Evolutionary conservation across 2,888 invertebrate species (phyloP).

Genomic region (Eupithecia subumbrata): DNA sequence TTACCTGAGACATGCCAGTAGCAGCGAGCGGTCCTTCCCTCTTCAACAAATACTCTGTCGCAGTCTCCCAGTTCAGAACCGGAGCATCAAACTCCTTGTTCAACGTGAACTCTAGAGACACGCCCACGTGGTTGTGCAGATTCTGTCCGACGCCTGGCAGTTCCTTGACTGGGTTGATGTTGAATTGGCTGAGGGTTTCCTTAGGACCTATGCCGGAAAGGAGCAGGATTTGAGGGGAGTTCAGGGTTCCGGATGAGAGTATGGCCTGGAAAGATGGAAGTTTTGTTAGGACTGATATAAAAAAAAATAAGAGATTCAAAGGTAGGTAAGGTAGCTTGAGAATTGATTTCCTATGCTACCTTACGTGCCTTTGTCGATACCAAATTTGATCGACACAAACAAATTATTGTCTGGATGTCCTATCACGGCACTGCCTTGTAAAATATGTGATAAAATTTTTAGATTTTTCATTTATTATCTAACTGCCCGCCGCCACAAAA

Average conservation of each 20-base stretch:
- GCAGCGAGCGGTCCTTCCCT: constrained; percentile 86
- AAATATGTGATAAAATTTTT: no score
- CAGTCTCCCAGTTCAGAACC: constrained; percentile 85
- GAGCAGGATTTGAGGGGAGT: constrained; percentile 87
- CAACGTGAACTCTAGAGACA: constrained; percentile 82
- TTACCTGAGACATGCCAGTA: constrained; percentile 87
- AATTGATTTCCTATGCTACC: no score
- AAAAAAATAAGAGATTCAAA: no score
- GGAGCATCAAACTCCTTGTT: constrained; percentile 78
- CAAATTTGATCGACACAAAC: no score
- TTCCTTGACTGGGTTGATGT: constrained; percentile 84
- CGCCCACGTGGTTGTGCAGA: constrained; percentile 88
- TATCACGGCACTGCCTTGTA: no score
- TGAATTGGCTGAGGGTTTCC: constrained; percentile 82
- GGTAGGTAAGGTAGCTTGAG: not conserved
- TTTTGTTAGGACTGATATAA: not conserved
- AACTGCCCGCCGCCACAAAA: no score
- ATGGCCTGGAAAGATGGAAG: constrained; percentile 69
- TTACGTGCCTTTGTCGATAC: no score
- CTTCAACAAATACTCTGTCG: constrained; percentile 85
- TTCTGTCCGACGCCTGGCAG: constrained; percentile 88
- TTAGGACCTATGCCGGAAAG: constrained; percentile 88
- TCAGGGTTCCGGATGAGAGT: constrained; percentile 86
- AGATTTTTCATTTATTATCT: no score
- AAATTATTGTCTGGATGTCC: no score